phyloP scores from a whole-genome alignment of 2,797 vertebrate genomes.

The Schizothorax lantsangensis region DNA sequence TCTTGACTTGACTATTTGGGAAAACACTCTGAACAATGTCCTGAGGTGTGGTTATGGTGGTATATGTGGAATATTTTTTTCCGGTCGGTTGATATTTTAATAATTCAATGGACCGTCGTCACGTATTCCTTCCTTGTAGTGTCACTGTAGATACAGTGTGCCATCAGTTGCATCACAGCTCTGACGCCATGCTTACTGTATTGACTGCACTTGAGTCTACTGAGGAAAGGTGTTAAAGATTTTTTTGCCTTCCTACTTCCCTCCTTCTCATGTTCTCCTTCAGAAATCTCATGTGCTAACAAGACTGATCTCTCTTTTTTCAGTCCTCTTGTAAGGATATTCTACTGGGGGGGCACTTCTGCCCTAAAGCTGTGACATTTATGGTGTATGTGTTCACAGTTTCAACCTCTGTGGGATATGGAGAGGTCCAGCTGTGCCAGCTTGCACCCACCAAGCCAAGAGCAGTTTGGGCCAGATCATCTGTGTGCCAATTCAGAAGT shows the following conservation, averaged over 20 bases:
- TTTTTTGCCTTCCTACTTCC: not conserved
- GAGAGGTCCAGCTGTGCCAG: conserved; percentile 60
- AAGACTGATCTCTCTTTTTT: conserved; percentile 36
- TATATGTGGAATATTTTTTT: not conserved
- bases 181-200: not conserved
- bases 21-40: too few relatives aligned
- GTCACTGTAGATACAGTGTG: not conserved
- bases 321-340: not conserved
- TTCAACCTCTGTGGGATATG: conserved; percentile 53
- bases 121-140: not conserved
- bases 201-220: not conserved
- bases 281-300: conserved; percentile 47
- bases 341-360: not conserved
- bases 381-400: conserved; percentile 34
- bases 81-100: not conserved
- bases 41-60: too few relatives aligned
- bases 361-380: conserved; percentile 34
- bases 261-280: not conserved
- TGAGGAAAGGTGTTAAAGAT: not conserved
- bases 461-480: conserved; percentile 58
- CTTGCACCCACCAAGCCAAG: conserved; percentile 54
- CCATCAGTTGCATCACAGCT: not conserved
- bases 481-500: conserved; percentile 54
- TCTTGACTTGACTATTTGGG: too few relatives aligned
- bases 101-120: not conserved